Conservation (phyloP, 2,113 vertebrate species). For the Pterocles orientalis region DNA sequence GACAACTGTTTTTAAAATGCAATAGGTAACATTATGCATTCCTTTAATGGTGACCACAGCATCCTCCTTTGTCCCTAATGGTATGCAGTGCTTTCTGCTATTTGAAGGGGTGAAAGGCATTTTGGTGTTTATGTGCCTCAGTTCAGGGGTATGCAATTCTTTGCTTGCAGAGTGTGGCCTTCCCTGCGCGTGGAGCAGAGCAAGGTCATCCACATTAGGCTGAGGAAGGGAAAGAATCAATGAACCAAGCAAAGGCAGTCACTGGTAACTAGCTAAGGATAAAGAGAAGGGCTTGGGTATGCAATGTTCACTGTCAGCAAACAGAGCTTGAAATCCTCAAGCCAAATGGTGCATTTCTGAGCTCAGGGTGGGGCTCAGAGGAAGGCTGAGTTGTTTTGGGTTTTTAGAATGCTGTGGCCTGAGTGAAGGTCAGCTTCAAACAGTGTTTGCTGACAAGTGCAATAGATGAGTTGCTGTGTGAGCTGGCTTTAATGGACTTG, state of each 20-base stretch:
- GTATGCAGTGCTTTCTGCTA: neutral
- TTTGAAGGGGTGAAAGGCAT: neutral
- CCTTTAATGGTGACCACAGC: neutral
- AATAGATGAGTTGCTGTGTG: neutral
- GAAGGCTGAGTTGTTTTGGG: fast-evolving
- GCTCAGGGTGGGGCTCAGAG: neutral
- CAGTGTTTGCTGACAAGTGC: slow-evolving; percentile 1
- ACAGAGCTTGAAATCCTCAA: neutral
- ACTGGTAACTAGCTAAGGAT: neutral
- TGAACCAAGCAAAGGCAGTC: neutral
- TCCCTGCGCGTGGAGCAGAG: neutral
- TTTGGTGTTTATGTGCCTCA: neutral
- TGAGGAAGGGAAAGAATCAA: neutral
- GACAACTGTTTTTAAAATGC: neutral
- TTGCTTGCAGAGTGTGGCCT: neutral
- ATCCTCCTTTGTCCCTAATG: neutral
- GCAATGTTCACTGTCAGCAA: neutral
- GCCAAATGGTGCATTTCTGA: neutral
- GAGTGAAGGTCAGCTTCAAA: slow-evolving; percentile 32
- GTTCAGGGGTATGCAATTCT: neutral
- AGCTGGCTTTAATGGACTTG: neutral
- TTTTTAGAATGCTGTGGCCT: neutral
- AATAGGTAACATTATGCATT: neutral
- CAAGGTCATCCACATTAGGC: neutral
- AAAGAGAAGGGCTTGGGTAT: neutral